A percentile compares a stretch with the other conserved stretches of the same genome.
Conservation (phyloP, 2,113 vertebrate genomes). For the Naja naja region DNA sequence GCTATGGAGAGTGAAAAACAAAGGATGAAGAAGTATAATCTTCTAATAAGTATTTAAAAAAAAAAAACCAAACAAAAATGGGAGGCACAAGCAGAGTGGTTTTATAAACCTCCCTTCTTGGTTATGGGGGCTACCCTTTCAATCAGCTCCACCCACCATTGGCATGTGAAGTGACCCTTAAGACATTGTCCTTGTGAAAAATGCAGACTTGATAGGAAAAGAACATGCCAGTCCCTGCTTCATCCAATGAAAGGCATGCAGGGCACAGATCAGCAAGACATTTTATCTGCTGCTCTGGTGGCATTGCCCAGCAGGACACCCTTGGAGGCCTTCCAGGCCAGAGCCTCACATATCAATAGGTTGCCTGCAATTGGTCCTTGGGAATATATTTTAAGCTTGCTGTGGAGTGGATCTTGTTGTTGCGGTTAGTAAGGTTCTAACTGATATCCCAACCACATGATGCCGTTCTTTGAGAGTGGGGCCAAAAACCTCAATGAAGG, state of each 20-base stretch:
- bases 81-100: background rate
- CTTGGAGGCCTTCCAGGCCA: background rate
- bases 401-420: background rate
- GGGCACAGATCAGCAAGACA: slow-evolving; percentile 4
- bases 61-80: background rate
- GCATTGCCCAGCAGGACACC: background rate
- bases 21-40: background rate
- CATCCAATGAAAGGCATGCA: background rate
- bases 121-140: background rate
- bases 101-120: background rate
- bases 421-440: background rate
- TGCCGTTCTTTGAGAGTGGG: background rate
- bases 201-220: background rate
- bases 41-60: background rate
- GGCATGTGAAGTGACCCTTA: background rate
- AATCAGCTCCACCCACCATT: background rate
- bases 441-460: background rate
- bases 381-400: slow-evolving; percentile 8
- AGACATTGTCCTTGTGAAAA: background rate
- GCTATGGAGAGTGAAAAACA: background rate
- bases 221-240: background rate
- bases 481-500: background rate
- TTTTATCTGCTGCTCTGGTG: background rate
- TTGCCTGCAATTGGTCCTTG: background rate
- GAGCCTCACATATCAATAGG: background rate